These are phyloP conservation scores for Myiagra hebetior DNA, from an alignment of 2,113 vertebrate species.

Conservation along the genomic window DNA sequence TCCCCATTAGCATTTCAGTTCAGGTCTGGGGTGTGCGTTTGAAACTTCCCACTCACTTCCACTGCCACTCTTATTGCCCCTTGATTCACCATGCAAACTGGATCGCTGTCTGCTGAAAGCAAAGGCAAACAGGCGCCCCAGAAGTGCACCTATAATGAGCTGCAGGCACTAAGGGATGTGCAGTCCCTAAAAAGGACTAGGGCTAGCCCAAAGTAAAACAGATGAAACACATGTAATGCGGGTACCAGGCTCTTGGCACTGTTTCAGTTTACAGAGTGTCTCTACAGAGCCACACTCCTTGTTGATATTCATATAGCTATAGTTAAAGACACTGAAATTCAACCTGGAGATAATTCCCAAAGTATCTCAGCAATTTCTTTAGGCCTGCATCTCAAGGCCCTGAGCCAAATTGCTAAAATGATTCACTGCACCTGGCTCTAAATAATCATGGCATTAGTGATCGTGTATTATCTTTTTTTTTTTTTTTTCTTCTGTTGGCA, in stretches of 20 bases:
- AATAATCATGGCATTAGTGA: not conserved
- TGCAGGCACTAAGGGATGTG: not conserved
- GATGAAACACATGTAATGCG: accelerated
- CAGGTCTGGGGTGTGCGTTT: not conserved
- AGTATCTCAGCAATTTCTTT: not conserved
- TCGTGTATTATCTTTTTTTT: not conserved
- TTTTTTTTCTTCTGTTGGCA: not conserved
- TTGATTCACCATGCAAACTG: not conserved
- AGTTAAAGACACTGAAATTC: not conserved
- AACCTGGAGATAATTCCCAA: not conserved
- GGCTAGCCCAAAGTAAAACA: not conserved
- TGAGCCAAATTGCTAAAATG: not conserved
- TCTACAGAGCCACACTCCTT: not conserved
- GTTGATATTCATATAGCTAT: not conserved
- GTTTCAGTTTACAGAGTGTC: not conserved
- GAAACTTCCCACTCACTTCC: not conserved
- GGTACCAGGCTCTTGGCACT: not conserved
- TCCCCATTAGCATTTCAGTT: not conserved
- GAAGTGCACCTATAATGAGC: not conserved
- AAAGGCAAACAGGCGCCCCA: not conserved
- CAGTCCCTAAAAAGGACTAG: not conserved
- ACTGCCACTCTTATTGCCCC: not conserved
- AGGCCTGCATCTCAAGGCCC: not conserved
- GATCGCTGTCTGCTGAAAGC: not conserved
- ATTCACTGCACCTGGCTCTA: not conserved